Base-by-base conservation (phyloP, 2,888 invertebrate genomes). In the Thelaira solivaga region DNA sequence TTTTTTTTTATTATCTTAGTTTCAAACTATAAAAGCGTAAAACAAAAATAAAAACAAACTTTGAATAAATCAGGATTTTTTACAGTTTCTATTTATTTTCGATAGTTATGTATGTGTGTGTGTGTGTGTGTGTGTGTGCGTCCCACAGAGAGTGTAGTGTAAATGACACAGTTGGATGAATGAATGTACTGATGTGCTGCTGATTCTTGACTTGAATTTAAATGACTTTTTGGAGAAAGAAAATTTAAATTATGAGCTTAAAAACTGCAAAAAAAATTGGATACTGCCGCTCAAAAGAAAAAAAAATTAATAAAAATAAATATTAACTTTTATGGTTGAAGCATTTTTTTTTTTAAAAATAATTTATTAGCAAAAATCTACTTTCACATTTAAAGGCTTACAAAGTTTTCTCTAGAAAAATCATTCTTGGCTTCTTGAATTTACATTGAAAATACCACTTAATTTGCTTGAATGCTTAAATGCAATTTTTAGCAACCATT, bases 171-270 rank as follows among this genome's bases (percentile, higher is more conserved):
- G 6, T 18, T 41, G 29, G 45, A 53, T 61, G 24, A 11, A 29
- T n/a, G n/a, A n/a, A n/a, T n/a, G n/a, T n/a, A n/a, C n/a, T n/a
- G n/a, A n/a, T n/a, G n/a, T 4, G 26, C 16, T 34, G 62, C 39
- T 26, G 76, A 49, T 55, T 62, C 55, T 67, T 67, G 51, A 76
- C 31, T 51, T 16, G 2, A 36, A 41, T 49, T 51, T 47, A 59
- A 65, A 59, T 43, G 20, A 45, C 51, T 62, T 49, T 59, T n/a
- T n/a, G n/a, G 41, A 22, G 39, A 59, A 53, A 45, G 16, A 71
- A 47, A 39, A 59, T 8, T 53, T 22, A 16, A 74, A 2, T 39
- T 45, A 24, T 24, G 34, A 68, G 26, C 18, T 39, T 8, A 8
- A 22, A 34, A 22, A 8, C 22, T 18, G 29, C 24, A 24, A 45